phyloP scores from a whole-genome alignment of 2,797 vertebrate genomes.

The Sternarchorhynchus goeldii region DNA sequence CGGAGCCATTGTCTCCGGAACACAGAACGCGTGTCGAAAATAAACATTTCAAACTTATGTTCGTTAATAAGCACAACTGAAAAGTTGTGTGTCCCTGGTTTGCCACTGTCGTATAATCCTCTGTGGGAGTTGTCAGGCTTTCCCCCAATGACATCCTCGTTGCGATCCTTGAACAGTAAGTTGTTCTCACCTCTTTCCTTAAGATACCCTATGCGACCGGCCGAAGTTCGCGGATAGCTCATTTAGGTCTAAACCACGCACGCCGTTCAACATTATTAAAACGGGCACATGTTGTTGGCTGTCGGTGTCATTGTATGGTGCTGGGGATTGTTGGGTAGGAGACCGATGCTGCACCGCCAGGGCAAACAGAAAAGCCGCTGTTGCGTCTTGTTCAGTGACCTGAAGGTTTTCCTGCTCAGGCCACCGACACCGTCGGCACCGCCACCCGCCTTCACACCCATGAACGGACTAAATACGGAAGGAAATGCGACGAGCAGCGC shows the following conservation, averaged over 20 bases:
- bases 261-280: slow-evolving; percentile 41
- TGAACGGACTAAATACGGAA: slow-evolving; percentile 68
- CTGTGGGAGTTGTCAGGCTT: too few relatives aligned
- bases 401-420: slow-evolving; percentile 84
- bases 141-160: not conserved
- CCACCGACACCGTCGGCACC: slow-evolving; percentile 71
- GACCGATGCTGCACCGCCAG: slow-evolving; percentile 85
- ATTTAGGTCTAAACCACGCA: slow-evolving; percentile 19
- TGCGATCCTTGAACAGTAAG: slow-evolving; percentile 33
- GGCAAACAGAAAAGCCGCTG: slow-evolving; percentile 86
- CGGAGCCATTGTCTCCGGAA: not conserved
- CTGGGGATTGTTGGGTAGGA: slow-evolving; percentile 75
- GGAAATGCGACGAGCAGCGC: slow-evolving; percentile 51
- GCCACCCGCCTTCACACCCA: slow-evolving; percentile 70
- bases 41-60: not conserved
- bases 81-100: too few relatives aligned
- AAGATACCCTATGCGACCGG: slow-evolving; percentile 8
- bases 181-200: not conserved
- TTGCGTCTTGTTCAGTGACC: slow-evolving; percentile 86
- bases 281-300: slow-evolving; percentile 82
- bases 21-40: not conserved
- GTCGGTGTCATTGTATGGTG: slow-evolving; percentile 73
- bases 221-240: slow-evolving; percentile 11
- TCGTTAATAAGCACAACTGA: too few relatives aligned
- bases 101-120: too few relatives aligned